phyloP scores from a whole-genome alignment of 2,797 vertebrate species.

The Rhabdophis nuchalis region DNA sequence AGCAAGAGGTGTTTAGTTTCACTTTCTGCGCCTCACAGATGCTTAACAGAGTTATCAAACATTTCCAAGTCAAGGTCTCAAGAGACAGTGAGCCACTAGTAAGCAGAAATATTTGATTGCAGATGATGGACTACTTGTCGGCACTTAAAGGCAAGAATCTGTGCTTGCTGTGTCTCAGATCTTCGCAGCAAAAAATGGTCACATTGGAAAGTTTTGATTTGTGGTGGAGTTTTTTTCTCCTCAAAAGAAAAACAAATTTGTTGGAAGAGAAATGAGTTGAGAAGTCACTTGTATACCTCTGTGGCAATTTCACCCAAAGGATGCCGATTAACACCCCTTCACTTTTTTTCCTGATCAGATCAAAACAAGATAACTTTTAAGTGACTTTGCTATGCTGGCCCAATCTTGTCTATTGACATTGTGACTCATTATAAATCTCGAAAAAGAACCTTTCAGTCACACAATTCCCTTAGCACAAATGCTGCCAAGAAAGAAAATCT shows the following conservation, averaged over 20 bases:
- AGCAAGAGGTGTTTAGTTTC: slow-evolving; percentile 41
- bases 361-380: background rate
- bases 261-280: background rate
- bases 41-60: slow-evolving; percentile 50
- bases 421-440: background rate
- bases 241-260: background rate
- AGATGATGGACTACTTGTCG: background rate
- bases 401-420: background rate
- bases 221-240: background rate
- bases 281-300: background rate
- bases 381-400: background rate
- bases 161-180: background rate
- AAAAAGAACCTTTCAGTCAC: background rate
- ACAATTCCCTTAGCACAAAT: no score
- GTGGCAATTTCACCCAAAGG: background rate
- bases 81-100: slow-evolving; percentile 33
- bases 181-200: background rate
- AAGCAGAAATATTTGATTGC: slow-evolving; percentile 5
- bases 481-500: background rate
- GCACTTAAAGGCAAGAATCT: background rate
- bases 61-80: slow-evolving; percentile 52
- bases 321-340: background rate
- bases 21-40: slow-evolving; percentile 50
- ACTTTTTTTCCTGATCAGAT: background rate
- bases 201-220: background rate